Percentiles rank a stretch among this genome's conserved stretches.
phyloP scores from a whole-genome alignment of 2,797 vertebrate genomes.

The Acanthiza pusilla region DNA sequence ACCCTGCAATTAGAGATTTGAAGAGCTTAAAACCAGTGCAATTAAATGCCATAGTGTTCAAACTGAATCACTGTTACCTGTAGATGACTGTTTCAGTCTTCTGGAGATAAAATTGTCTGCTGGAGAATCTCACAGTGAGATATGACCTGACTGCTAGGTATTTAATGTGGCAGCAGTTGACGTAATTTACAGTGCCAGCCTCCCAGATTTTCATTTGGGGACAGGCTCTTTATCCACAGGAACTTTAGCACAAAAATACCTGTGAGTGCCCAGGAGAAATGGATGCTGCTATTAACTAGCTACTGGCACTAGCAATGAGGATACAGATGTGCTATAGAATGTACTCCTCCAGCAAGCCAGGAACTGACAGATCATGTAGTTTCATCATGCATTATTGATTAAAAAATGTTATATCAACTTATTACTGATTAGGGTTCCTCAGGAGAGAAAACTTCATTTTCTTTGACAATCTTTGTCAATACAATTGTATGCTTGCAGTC shows the following conservation, averaged over 20 bases:
- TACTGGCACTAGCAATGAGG: neutral
- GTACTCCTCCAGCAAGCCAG: neutral
- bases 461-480: neutral
- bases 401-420: neutral
- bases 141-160: neutral
- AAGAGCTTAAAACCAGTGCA: conserved; percentile 27
- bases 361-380: neutral
- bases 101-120: neutral
- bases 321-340: neutral
- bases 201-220: neutral
- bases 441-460: neutral
- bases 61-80: neutral
- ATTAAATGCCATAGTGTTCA: neutral
- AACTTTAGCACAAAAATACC: neutral
- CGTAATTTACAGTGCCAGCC: neutral
- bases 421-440: neutral
- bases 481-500: neutral
- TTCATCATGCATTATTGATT: neutral
- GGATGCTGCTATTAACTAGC: neutral
- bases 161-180: neutral
- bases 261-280: neutral
- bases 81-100: neutral
- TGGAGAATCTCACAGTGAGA: neutral
- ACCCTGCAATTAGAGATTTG: conserved; percentile 19
- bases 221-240: neutral